Conservation (phyloP, 2,113 vertebrate genomes). For the Lepus americanus region DNA sequence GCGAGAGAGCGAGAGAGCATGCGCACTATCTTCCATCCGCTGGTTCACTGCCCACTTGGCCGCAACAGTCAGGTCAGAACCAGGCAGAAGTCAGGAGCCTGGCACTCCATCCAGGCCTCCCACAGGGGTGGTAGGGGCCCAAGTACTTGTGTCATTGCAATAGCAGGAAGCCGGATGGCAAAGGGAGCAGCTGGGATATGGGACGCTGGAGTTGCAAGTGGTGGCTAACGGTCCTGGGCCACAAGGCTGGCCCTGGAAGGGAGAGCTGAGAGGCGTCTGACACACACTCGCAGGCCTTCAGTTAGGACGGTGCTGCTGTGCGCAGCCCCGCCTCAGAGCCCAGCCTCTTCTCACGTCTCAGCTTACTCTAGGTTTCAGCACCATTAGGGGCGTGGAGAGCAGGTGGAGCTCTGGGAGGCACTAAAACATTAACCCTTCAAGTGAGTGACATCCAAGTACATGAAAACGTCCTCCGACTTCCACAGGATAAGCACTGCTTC, state of each 20-base stretch:
- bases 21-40: too few relatives aligned
- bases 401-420: background rate
- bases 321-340: background rate
- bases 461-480: conserved; percentile 15
- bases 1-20: too few relatives aligned
- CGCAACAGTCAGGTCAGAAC: too few relatives aligned
- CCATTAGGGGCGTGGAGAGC: background rate
- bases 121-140: too few relatives aligned
- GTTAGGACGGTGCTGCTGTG: background rate
- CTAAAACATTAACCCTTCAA: background rate
- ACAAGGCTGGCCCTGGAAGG: background rate
- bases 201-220: too few relatives aligned
- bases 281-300: background rate
- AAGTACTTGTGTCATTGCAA: too few relatives aligned
- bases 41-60: too few relatives aligned
- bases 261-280: background rate
- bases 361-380: background rate
- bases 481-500: background rate
- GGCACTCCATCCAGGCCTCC: too few relatives aligned
- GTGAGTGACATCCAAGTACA: background rate
- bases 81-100: too few relatives aligned
- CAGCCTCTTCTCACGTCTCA: conserved; percentile 11
- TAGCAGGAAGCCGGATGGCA: too few relatives aligned
- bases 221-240: too few relatives aligned
- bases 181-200: too few relatives aligned